These are phyloP conservation scores for Tenthredo mesomela DNA, from an alignment of 2,888 invertebrate species.

Conservation along the genomic window DNA sequence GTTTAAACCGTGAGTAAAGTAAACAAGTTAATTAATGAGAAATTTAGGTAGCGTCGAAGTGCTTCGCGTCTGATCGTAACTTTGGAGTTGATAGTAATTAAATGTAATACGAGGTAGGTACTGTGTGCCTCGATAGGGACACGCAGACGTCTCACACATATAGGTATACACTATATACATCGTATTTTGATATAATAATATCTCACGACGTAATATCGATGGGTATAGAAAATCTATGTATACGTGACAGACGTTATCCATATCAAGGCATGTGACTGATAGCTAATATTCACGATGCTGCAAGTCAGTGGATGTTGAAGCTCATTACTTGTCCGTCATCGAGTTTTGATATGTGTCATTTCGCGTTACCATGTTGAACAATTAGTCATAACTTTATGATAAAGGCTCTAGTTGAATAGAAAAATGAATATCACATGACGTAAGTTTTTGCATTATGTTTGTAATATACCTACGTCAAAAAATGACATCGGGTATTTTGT, in stretches of 20 bases:
- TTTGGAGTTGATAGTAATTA: conserved; percentile 13
- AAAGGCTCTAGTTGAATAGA: no score
- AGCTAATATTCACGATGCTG: background rate
- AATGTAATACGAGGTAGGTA: background rate
- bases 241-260: background rate
- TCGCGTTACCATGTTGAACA: background rate
- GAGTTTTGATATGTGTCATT: background rate
- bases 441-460: no score
- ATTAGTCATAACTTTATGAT: background rate
- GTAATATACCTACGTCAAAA: no score
- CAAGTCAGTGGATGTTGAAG: background rate
- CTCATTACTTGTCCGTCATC: no score
- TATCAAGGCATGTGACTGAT: background rate
- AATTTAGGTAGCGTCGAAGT: conserved; percentile 27
- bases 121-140: background rate
- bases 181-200: background rate
- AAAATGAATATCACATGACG: no score
- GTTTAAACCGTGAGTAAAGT: conserved; percentile 22
- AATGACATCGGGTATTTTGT: no score
- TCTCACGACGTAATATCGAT: background rate
- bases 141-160: background rate
- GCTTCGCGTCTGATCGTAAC: background rate
- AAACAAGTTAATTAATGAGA: conserved; percentile 42
- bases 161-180: background rate
- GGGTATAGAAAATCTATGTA: background rate